Percentiles rank a stretch among this genome's conserved stretches.
phyloP scores from a whole-genome alignment of 2,888 invertebrate species.

The Elmis aenea region DNA sequence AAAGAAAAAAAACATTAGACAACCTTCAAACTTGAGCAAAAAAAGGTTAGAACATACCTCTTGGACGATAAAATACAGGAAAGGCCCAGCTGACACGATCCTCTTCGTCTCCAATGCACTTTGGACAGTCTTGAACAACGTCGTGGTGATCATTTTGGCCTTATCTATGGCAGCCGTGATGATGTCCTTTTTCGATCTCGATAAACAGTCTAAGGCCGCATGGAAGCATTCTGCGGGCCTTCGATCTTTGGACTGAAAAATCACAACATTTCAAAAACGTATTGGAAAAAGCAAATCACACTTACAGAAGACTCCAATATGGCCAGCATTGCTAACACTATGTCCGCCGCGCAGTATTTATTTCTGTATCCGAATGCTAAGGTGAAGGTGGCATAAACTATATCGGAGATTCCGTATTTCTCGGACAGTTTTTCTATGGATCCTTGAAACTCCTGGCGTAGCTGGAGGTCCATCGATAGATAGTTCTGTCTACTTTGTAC shows the following conservation, averaged over 20 bases:
- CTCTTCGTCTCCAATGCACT: constrained; percentile 72
- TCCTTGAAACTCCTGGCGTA: constrained; percentile 69
- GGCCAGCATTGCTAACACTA: constrained; percentile 74
- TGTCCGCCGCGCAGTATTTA: constrained; percentile 75
- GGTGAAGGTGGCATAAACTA: constrained; percentile 74
- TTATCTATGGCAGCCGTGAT: constrained; percentile 62
- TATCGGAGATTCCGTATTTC: constrained; percentile 64
- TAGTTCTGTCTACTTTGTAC: constrained; percentile 82
- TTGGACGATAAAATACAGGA: constrained; percentile 78
- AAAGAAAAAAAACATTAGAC: constrained; percentile 5
- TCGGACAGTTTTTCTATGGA: constrained; percentile 62
- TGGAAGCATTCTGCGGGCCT: constrained; percentile 65
- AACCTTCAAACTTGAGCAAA: not conserved
- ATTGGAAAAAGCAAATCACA: constrained; percentile 12
- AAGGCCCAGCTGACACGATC: constrained; percentile 83
- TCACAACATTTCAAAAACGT: constrained; percentile 1
- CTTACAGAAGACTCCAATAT: constrained; percentile 68
- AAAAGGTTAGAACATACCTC: constrained; percentile 68
- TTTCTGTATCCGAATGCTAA: constrained; percentile 77
- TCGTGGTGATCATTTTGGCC: constrained; percentile 64
- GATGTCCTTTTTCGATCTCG: constrained; percentile 55
- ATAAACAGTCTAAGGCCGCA: constrained; percentile 64
- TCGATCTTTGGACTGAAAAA: constrained; percentile 52
- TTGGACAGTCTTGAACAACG: constrained; percentile 73
- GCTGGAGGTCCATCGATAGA: constrained; percentile 79